Conservation (phyloP, 2,888 invertebrate genomes). For the Hydropsyche betteni region DNA sequence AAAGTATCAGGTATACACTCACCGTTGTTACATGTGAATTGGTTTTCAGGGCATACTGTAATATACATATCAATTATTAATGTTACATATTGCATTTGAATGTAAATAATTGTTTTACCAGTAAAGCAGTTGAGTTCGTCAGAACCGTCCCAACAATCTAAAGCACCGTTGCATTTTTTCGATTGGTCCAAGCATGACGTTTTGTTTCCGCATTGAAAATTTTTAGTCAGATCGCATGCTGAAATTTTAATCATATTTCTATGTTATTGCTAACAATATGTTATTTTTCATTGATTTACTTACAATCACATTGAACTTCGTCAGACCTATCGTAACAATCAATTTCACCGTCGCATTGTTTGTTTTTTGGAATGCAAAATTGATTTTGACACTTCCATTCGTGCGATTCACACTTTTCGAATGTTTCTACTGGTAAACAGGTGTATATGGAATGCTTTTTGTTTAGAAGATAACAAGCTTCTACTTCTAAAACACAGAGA, state of each 20-base stretch:
- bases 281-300: conserved; percentile 53
- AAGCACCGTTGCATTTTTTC: conserved; percentile 75
- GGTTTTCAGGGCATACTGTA: conserved; percentile 63
- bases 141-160: conserved; percentile 81
- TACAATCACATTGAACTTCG: conserved; percentile 75
- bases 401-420: conserved; percentile 68
- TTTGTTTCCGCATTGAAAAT: conserved; percentile 78
- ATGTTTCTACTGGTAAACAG: conserved; percentile 67
- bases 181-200: conserved; percentile 76
- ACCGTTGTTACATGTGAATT: conserved; percentile 71
- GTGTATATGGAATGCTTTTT: conserved; percentile 64
- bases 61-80: conserved; percentile 21
- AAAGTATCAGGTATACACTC: conserved; percentile 70
- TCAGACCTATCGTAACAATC: conserved; percentile 80
- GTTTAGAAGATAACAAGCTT: conserved; percentile 72
- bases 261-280: neutral
- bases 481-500: conserved; percentile 69
- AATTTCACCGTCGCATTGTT: conserved; percentile 76
- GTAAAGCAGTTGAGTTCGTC: conserved; percentile 78
- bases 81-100: neutral
- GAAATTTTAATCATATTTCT: conserved; percentile 42
- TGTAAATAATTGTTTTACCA: conserved; percentile 59
- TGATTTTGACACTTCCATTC: conserved; percentile 79
- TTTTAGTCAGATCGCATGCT: conserved; percentile 73
- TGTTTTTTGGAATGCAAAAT: conserved; percentile 71